phyloP scores from a whole-genome alignment of 1,140 invertebrate genomes.

The Drosophila tsacasi region DNA sequence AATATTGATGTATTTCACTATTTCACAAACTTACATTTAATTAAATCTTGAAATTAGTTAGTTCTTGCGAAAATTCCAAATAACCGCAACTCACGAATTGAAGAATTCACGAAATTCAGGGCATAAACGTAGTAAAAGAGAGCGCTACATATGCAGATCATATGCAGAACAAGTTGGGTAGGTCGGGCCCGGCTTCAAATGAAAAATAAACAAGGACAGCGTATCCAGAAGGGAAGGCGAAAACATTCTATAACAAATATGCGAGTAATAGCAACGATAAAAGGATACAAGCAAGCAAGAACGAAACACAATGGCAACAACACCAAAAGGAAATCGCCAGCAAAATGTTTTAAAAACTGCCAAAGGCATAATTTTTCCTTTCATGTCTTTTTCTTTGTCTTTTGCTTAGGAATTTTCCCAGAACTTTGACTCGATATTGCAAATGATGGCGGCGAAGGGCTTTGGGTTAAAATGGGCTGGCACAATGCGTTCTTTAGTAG shows the following conservation, averaged over 20 bases:
- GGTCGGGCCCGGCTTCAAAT: conserved; percentile 50
- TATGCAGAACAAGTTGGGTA: conserved; percentile 67
- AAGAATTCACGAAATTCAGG: background rate
- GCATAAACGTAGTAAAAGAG: conserved; percentile 2
- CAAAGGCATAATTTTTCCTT: conserved; percentile 59
- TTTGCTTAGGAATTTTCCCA: conserved; percentile 56
- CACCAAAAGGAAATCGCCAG: conserved; percentile 52
- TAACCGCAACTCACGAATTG: background rate
- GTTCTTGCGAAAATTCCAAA: accelerated
- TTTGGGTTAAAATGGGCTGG: conserved; percentile 13
- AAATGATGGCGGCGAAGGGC: conserved; percentile 19
- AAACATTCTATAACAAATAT: conserved; percentile 72
- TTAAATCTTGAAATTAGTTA: background rate
- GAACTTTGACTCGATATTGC: conserved; percentile 44
- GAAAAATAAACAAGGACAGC: conserved; percentile 74
- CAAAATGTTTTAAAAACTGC: conserved; percentile 59
- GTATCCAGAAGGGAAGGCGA: conserved; percentile 59
- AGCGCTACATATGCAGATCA: conserved; percentile 49
- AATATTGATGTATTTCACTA: background rate
- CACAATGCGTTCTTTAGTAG: conserved; percentile 17
- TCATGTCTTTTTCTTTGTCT: conserved; percentile 53
- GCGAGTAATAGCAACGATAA: conserved; percentile 77
- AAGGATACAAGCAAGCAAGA: conserved; percentile 39
- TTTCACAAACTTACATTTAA: background rate
- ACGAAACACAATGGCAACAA: conserved; percentile 32